A percentile compares a stretch with the other conserved stretches of the same genome.
These are phyloP conservation scores for Spongilla lacustris DNA, from an alignment of 37 sponge, comb jelly and placozoan genomes.

Conservation along the genomic window DNA sequence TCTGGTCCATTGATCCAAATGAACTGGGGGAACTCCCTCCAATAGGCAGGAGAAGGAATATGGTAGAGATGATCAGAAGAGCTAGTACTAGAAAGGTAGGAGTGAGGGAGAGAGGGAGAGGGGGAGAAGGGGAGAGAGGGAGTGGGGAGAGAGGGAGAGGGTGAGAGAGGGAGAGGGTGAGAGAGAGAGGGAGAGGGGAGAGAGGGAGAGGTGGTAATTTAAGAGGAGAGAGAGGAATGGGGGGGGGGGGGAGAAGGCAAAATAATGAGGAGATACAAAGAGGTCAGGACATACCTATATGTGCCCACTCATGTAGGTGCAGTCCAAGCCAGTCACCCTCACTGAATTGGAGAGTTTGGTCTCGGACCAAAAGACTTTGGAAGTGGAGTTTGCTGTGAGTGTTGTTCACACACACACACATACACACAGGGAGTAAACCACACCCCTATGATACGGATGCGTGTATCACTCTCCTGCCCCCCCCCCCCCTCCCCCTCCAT, in stretches of 20 bases:
- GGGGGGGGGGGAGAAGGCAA: neutral
- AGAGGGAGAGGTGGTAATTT: neutral
- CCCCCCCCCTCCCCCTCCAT: neutral
- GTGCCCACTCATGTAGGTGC: neutral
- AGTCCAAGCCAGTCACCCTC: conserved; percentile 43
- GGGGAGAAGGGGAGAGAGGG: neutral
- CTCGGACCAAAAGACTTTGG: conserved; percentile 19
- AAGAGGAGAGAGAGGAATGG: neutral
- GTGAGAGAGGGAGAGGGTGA: neutral
- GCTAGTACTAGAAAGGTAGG: neutral
- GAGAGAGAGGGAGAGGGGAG: neutral
- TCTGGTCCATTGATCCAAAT: neutral
- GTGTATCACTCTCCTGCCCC: neutral
- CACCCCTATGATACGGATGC: no score
- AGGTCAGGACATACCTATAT: no score
- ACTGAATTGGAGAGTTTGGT: conserved; percentile 40
- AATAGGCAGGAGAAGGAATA: neutral
- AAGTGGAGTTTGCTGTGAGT: conserved; percentile 51
- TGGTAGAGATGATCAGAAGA: neutral
- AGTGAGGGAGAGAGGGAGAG: neutral
- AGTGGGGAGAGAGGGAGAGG: neutral
- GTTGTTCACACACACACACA: neutral
- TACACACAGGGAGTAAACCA: no score
- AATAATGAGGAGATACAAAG: neutral
- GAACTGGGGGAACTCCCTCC: neutral